Evolutionary conservation across 2,888 invertebrate genomes (phyloP), one percentile per base, ranked within the genome.

Genomic region (Falcaria lacertinaria): DNA sequence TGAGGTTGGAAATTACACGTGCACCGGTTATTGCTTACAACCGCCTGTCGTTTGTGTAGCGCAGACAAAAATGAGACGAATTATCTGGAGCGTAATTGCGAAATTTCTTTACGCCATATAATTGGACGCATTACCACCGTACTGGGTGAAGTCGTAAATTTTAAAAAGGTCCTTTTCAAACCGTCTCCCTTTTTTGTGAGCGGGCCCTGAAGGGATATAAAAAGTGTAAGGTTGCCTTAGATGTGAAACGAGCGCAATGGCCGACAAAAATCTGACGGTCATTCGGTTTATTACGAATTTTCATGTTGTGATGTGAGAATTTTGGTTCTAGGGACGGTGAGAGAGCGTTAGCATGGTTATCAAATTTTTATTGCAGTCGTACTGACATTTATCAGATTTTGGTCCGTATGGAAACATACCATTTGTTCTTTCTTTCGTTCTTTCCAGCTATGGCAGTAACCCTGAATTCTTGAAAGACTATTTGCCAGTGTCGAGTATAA

Each of bases 141-240:
- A 56, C 60, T 58, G 60, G 67, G 64, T 57, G 54, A 51, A 66
- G 61, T 69, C 77, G 76, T 76, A 76, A 79, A 80, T 80, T 77
- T 63, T 65, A 76, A 79, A 78, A 74, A 72, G 72, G 70, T 60
- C 69, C 71, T 65, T 72, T 76, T 65, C 55, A 63, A 69, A 65
- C 59, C 58, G 64, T 63, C 58, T 62, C 58, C 48, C 37, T 63
- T 74, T 77, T 76, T 74, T 77, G 77, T 64, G 65, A 64, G 64
- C 57, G 62, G 60, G 22, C 60, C 65, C 60, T 59, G 51, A 54
- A 66, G 60, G 69, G 58, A 56, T 57, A 64, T 65, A 65, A 67
- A 69, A 63, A 66, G 57, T 32, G 33, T 67, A 57, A 61, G 57
- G 63, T 59, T 58, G 61, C 50, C 45, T 46, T 57, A 52, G 43